Evolutionary conservation across 2,888 invertebrate genomes (phyloP).

Genomic region (Caradrina kadenii): DNA sequence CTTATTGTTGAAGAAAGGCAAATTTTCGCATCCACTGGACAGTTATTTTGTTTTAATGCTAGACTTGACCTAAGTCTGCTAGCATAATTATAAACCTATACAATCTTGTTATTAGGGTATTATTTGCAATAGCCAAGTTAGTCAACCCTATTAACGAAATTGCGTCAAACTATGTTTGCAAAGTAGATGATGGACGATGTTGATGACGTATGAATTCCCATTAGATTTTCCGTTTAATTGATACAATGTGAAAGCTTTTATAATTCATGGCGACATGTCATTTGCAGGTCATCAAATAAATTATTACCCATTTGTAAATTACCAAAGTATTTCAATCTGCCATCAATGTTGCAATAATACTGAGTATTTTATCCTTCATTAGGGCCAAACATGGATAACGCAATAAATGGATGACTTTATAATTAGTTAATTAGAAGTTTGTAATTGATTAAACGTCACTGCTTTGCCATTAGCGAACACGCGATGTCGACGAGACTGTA

Average conservation of each 20-base stretch:
- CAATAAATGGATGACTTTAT: slow-evolving; percentile 30
- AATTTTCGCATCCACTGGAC: background rate
- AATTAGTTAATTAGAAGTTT: slow-evolving; percentile 35
- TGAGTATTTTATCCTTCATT: slow-evolving; percentile 16
- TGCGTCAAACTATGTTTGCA: background rate
- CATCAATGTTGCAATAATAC: slow-evolving; percentile 37
- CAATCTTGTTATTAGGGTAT: background rate
- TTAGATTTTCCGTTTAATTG: slow-evolving; percentile 20
- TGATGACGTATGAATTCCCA: background rate
- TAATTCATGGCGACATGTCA: slow-evolving; percentile 10
- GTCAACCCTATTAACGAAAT: background rate
- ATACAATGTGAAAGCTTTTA: slow-evolving; percentile 23
- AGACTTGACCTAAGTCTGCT: background rate
- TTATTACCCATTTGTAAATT: background rate
- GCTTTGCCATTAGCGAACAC: slow-evolving; percentile 42
- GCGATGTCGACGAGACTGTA: slow-evolving; percentile 35
- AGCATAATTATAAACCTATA: too few relatives aligned
- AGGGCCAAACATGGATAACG: slow-evolving; percentile 21
- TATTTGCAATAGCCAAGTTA: background rate
- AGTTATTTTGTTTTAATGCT: background rate
- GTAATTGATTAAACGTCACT: slow-evolving; percentile 31
- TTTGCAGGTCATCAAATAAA: slow-evolving; percentile 25
- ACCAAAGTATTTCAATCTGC: slow-evolving; percentile 2
- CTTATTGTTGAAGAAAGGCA: slow-evolving; percentile 20
- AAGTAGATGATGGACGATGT: slow-evolving; percentile 4